Conservation (phyloP, 2,888 invertebrate species). For the Pristionchus maxplancki region DNA sequence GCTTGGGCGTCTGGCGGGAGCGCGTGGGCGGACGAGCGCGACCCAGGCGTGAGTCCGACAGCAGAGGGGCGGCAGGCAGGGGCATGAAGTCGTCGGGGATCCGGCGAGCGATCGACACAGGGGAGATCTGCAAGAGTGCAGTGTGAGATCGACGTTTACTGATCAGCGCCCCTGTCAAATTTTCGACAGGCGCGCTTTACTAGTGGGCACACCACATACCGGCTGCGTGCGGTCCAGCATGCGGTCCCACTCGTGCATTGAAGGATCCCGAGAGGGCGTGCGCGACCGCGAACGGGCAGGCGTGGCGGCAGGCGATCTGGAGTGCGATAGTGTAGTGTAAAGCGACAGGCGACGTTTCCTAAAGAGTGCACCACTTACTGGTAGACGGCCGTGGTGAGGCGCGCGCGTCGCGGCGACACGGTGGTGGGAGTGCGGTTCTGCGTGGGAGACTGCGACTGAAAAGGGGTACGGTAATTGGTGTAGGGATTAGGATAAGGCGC, state of each 20-base stretch:
- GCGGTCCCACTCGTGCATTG: constrained; percentile 15
- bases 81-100: constrained; percentile 6
- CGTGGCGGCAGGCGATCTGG: neutral
- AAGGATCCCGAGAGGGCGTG: neutral
- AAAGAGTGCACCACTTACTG: neutral
- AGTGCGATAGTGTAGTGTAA: neutral
- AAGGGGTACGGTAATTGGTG: neutral
- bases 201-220: neutral
- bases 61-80: neutral
- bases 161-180: neutral
- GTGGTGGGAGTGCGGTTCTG: constrained; percentile 38
- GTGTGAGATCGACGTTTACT: neutral
- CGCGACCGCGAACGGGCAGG: neutral
- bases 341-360: neutral
- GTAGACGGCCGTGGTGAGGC: neutral
- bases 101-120: neutral
- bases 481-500: neutral
- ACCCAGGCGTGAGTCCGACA: neutral
- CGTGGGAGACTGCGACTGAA: constrained; percentile 38
- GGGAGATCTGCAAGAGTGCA: neutral
- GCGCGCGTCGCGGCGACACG: neutral
- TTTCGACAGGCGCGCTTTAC: neutral
- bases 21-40: neutral
- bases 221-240: constrained; percentile 19
- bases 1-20: too few species aligned